phyloP scores from a whole-genome alignment of 1,140 invertebrate species.

The Odontomachus brunneus region DNA sequence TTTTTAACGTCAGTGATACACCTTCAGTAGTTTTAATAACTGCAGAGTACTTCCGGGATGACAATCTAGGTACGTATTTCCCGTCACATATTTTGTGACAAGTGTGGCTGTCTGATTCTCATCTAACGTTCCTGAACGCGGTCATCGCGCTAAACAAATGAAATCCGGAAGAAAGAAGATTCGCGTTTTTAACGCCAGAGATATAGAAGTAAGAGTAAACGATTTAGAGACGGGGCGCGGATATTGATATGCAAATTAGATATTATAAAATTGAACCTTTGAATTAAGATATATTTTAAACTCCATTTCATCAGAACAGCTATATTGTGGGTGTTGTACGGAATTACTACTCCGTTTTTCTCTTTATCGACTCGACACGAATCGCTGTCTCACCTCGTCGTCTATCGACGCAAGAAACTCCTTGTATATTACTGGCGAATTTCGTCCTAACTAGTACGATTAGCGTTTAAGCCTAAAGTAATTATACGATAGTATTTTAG shows the following conservation, averaged over 20 bases:
- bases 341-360: neutral
- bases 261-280: neutral
- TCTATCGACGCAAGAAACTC: conserved; percentile 17
- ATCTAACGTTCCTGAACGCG: neutral
- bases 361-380: neutral
- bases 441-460: conserved; percentile 50
- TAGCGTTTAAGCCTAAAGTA: conserved; percentile 37
- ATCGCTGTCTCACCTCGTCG: neutral
- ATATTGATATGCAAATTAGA: neutral
- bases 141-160: neutral
- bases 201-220: conserved; percentile 1
- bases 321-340: neutral
- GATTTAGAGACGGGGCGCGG: neutral
- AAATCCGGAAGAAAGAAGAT: neutral
- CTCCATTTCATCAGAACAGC: neutral
- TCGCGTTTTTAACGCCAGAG: neutral
- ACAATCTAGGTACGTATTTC: conserved; percentile 41
- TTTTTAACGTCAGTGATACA: conserved; percentile 17
- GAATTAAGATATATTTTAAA: conserved; percentile 6
- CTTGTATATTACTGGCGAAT: conserved; percentile 52
- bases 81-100: conserved; percentile 11
- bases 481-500: conserved; percentile 49
- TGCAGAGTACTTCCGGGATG: conserved; percentile 20
- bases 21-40: conserved; percentile 17
- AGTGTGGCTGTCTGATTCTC: neutral